Conservation (phyloP, 2,797 vertebrate species). For the Periparus ater region DNA sequence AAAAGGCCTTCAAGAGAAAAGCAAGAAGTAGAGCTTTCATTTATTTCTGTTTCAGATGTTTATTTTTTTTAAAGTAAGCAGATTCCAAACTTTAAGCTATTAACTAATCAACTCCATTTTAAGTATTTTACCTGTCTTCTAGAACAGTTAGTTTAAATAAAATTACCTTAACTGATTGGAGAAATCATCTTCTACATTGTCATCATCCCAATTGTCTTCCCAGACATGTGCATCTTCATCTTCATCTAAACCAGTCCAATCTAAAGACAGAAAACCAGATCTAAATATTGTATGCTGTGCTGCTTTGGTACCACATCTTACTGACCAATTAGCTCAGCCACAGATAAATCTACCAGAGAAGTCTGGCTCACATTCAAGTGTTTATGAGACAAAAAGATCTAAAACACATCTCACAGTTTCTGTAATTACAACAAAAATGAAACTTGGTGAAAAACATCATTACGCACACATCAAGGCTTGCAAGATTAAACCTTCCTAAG, state of each 20-base stretch:
- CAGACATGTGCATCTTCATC: conserved; percentile 98
- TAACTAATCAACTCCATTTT: neutral
- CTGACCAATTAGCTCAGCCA: neutral
- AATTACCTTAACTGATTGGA: conserved; percentile 95
- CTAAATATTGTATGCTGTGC: neutral
- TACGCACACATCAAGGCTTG: neutral
- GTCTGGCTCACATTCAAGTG: neutral
- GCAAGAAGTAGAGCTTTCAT: neutral
- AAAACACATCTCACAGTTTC: neutral
- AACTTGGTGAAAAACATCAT: neutral
- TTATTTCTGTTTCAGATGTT: neutral
- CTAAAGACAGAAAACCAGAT: conserved; percentile 70
- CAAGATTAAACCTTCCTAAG: neutral
- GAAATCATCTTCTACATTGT: conserved; percentile 98
- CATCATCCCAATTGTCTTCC: conserved; percentile 99
- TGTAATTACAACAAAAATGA: neutral
- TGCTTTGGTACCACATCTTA: neutral
- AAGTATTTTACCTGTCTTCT: neutral
- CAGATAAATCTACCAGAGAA: neutral
- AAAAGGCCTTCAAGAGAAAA: neutral
- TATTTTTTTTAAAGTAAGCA: neutral
- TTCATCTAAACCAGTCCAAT: conserved; percentile 97
- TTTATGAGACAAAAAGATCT: neutral
- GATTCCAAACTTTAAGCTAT: neutral
- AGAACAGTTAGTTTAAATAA: neutral